Base-by-base conservation (phyloP, 2,113 vertebrate genomes). In the Cheirogaleus medius region DNA sequence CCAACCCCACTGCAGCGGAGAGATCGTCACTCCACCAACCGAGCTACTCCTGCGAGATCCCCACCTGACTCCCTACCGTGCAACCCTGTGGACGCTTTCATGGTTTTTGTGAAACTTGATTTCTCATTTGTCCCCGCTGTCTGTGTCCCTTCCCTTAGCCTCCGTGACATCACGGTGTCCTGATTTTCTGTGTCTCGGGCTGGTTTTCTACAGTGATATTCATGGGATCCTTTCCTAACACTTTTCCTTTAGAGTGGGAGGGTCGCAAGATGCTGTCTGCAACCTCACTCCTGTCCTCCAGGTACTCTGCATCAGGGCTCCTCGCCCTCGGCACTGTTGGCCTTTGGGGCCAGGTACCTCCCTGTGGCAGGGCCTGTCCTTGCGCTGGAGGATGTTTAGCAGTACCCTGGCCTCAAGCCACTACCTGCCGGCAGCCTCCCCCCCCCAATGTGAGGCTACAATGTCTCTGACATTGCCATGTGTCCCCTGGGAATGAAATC, bases 1-100 rank as follows among this genome's bases (percentile, higher is more conserved):
- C 44, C 64, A 21, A 29, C 21, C 74, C 44, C 2, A 18, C 54
- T 5, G 14, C 20, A 18, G 3, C n/a, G 8, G 29, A 1, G 32
- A 1, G 0, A 42, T 42, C 23, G 6, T 14, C 37, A 25, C 6
- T 8, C 23, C 0, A 6, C 14, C 37, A 10, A 8, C 3, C 29
- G n/a, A n/a, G n/a, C n/a, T n/a, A n/a, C n/a, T n/a, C 21, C 52
- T 20, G 23, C 34, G 0, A 32, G 52, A 21, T 27, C 8, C 42
- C n/a, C 12, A 32, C 17, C 17, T 15, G 68, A 32, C 80, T 17
- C 47, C 34, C 18, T 1, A 0, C 3, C 2, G 39, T 58, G 63
- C 3, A 17, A 3, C 54, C 4, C 12, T 6, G 3, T 5, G 23
- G 18, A 10, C 6, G 0, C 23, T 49, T 6, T 7, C 39, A 8